Evolutionary conservation across 2,888 invertebrate genomes (phyloP).

Genomic region (Drosophila hamatofila): DNA sequence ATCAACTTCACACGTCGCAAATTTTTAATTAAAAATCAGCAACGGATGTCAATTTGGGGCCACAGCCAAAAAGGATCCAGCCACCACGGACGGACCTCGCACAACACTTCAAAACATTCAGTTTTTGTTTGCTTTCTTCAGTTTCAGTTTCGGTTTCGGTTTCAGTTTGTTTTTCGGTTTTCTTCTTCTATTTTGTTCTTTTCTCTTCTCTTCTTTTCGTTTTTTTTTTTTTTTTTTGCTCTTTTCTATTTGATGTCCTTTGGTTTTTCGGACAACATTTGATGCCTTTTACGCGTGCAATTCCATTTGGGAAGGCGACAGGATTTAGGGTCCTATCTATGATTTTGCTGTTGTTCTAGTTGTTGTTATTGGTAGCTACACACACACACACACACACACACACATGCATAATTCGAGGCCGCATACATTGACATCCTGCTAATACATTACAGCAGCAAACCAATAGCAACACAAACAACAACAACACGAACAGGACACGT

Average conservation of each 20-base stretch:
- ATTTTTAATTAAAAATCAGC: constrained; percentile 81
- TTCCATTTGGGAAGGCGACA: constrained; percentile 23
- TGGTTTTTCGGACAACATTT: constrained; percentile 73
- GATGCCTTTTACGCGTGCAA: constrained; percentile 70
- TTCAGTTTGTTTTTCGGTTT: background rate
- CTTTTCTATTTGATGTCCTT: constrained; percentile 42
- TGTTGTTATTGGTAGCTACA: background rate
- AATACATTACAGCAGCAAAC: constrained; percentile 61
- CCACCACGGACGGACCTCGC: constrained; percentile 16
- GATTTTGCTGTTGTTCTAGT: constrained; percentile 7
- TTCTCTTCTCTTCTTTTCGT: background rate
- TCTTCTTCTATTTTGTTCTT: background rate
- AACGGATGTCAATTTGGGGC: constrained; percentile 77
- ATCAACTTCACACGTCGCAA: constrained; percentile 82
- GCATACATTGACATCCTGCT: constrained; percentile 76
- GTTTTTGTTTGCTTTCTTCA: constrained; percentile 13
- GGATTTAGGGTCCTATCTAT: constrained; percentile 8
- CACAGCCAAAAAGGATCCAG: constrained; percentile 29
- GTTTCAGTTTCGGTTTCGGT: background rate
- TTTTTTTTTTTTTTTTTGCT: constrained; percentile 2
- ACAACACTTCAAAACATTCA: background rate
- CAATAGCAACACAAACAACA: constrained; percentile 31
- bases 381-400: background rate
- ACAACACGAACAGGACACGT: constrained; percentile 54
- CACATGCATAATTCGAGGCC: constrained; percentile 66